phyloP scores from a whole-genome alignment of 1,140 invertebrate genomes.

The Spodoptera frugiperda region DNA sequence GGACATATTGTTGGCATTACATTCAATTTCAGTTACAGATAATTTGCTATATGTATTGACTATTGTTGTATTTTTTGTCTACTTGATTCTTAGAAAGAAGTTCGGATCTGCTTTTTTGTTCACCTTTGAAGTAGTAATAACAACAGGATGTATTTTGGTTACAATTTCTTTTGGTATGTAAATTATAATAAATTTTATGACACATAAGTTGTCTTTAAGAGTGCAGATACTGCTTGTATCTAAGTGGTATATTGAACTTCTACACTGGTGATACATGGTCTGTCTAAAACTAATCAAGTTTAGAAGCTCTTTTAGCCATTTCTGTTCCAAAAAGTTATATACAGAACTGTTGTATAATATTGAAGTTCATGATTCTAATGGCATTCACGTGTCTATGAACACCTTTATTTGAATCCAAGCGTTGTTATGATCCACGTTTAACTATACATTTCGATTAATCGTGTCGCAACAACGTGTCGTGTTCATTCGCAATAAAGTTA shows the following conservation, averaged over 20 bases:
- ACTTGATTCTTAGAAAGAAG: no score
- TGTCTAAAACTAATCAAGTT: no score
- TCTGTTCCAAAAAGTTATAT: background rate
- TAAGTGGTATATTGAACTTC: no score
- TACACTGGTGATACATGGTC: no score
- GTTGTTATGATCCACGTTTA: conserved; percentile 42
- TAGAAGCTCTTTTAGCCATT: background rate
- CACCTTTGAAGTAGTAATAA: no score
- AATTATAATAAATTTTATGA: no score
- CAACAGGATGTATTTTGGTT: no score
- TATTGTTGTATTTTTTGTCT: background rate
- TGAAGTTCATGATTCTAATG: conserved; percentile 4
- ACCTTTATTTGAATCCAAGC: conserved; percentile 16
- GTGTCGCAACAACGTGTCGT: conserved; percentile 61
- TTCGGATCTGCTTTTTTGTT: no score
- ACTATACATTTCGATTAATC: conserved; percentile 48
- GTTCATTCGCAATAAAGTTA: conserved; percentile 63
- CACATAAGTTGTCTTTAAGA: no score
- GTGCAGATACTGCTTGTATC: no score
- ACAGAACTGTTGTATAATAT: background rate
- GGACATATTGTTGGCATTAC: conserved; percentile 49
- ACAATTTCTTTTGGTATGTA: no score
- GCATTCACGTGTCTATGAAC: conserved; percentile 34
- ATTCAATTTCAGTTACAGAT: background rate
- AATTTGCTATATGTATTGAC: background rate